phyloP scores from a whole-genome alignment of 2,888 invertebrate genomes.

The Parnassius orleans region DNA sequence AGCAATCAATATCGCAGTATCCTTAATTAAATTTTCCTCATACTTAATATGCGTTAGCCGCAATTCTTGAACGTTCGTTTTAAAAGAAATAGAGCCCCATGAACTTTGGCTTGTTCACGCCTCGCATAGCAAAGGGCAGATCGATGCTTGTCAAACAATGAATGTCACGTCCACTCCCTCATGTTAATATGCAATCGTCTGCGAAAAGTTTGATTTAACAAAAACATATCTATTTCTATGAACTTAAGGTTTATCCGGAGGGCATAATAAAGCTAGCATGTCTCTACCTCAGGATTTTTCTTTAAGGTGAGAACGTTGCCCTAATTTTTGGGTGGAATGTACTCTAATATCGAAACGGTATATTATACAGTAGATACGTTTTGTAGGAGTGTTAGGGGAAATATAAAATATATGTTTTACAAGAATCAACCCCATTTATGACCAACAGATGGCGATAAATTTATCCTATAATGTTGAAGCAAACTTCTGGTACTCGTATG shows the following conservation, averaged over 20 bases:
- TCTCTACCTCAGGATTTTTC: conserved; percentile 60
- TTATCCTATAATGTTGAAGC: no score
- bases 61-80: conserved; percentile 12
- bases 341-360: conserved; percentile 60
- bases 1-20: no score
- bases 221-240: conserved; percentile 31
- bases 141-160: conserved; percentile 81
- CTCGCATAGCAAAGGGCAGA: conserved; percentile 77
- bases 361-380: conserved; percentile 14
- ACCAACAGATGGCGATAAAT: no score
- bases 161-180: conserved; percentile 80
- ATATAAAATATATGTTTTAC: no score
- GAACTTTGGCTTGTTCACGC: conserved; percentile 71
- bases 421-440: no score
- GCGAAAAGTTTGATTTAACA: background rate
- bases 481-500: no score
- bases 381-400: no score
- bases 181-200: conserved; percentile 47
- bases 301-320: conserved; percentile 75
- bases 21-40: conserved; percentile 16
- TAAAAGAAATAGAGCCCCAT: conserved; percentile 35
- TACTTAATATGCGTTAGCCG: conserved; percentile 10
- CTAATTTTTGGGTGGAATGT: conserved; percentile 64
- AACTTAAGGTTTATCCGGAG: conserved; percentile 34
- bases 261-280: conserved; percentile 37